phyloP scores from a whole-genome alignment of 2,797 vertebrate genomes.

The Phaenicophaeus curvirostris region DNA sequence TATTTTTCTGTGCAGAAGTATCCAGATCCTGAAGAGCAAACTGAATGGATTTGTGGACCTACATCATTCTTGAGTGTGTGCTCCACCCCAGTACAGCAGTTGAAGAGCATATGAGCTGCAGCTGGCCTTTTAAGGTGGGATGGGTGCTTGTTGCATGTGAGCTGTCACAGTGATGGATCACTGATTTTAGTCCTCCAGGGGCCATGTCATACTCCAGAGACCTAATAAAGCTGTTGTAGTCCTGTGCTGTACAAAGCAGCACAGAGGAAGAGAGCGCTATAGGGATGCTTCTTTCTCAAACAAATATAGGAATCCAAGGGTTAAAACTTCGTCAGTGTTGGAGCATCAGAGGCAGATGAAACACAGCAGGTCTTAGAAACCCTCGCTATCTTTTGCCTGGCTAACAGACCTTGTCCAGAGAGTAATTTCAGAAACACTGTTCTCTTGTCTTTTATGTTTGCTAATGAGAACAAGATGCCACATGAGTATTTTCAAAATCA shows the following conservation, averaged over 20 bases:
- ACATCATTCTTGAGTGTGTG: no score
- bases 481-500: background rate
- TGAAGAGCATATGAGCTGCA: background rate
- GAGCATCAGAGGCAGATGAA: background rate
- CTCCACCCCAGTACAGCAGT: background rate
- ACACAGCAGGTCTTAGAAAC: background rate
- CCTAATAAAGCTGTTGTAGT: background rate
- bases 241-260: background rate
- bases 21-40: background rate
- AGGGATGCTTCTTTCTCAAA: background rate
- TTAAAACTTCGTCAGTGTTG: background rate
- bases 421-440: background rate
- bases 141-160: background rate
- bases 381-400: background rate
- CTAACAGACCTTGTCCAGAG: background rate
- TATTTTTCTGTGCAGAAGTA: background rate
- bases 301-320: rapidly evolving
- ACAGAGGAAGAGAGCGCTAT: no score
- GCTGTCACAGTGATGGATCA: rapidly evolving
- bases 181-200: background rate
- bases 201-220: background rate
- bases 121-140: background rate
- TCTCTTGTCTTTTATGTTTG: background rate
- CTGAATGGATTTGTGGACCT: background rate
- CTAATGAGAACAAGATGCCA: background rate